These are phyloP conservation scores for Drosophila pseudotakahashii DNA, from an alignment of 2,888 invertebrate species.

Conservation along the genomic window DNA sequence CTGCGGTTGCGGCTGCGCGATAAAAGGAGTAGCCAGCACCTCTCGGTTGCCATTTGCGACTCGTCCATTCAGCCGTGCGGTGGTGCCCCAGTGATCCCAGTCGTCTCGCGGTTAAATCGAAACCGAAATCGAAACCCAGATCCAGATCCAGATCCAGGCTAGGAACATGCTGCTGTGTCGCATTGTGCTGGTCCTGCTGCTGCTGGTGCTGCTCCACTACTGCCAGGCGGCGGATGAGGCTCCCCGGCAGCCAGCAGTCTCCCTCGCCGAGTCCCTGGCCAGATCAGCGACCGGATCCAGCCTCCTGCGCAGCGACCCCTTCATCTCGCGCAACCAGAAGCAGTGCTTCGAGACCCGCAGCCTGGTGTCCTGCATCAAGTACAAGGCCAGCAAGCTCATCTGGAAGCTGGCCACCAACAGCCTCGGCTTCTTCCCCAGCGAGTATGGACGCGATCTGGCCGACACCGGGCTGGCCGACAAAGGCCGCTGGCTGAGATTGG, in stretches of 20 bases:
- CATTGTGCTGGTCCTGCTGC: constrained; percentile 46
- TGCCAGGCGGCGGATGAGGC: constrained; percentile 27
- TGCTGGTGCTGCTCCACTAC: constrained; percentile 55
- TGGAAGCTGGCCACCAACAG: constrained; percentile 82
- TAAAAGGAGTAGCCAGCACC: constrained; percentile 70
- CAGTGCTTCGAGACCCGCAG: constrained; percentile 79
- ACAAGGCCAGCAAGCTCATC: constrained; percentile 79
- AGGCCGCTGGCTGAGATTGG: constrained; percentile 69
- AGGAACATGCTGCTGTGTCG: constrained; percentile 40
- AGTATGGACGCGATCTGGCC: constrained; percentile 73
- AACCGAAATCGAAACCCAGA: not conserved
- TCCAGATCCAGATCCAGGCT: not conserved
- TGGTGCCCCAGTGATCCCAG: constrained; percentile 37
- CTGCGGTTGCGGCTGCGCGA: constrained; percentile 49
- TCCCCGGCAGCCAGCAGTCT: not conserved
- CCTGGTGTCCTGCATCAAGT: constrained; percentile 82
- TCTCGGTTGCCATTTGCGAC: constrained; percentile 69
- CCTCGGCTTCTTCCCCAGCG: constrained; percentile 81
- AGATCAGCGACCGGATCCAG: constrained; percentile 23
- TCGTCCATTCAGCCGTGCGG: constrained; percentile 66
- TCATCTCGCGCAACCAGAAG: constrained; percentile 78
- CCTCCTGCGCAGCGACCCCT: constrained; percentile 76
- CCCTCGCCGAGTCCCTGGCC: constrained; percentile 6
- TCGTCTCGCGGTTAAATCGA: constrained; percentile 10
- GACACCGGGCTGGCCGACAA: constrained; percentile 37